Conservation (phyloP, 2,113 vertebrate genomes). For the human region GRCh38 chr6:137091001-137091500, state of each 20-base stretch:
- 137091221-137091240: not conserved
- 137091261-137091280: not conserved
- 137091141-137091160: not conserved
- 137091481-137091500: not conserved
- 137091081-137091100: not conserved
- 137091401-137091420: not conserved
- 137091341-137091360: not conserved
- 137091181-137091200: not conserved
- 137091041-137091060: not conserved
- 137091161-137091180: not conserved
- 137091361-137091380: not conserved
- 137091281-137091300: not conserved
- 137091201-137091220: not conserved
- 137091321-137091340: not conserved
- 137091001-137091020: not conserved
- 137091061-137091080: not conserved
- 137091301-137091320: not conserved
- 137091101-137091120: not conserved
- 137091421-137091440: accelerated
- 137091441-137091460: not conserved
- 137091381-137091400: not conserved
- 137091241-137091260: no score
- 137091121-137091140: not conserved
- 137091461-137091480: not conserved
- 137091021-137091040: no score